Evolutionary conservation across 2,888 invertebrate genomes (phyloP), one percentile per base, ranked within the genome.

Genomic region (Tetragnatha montana): DNA sequence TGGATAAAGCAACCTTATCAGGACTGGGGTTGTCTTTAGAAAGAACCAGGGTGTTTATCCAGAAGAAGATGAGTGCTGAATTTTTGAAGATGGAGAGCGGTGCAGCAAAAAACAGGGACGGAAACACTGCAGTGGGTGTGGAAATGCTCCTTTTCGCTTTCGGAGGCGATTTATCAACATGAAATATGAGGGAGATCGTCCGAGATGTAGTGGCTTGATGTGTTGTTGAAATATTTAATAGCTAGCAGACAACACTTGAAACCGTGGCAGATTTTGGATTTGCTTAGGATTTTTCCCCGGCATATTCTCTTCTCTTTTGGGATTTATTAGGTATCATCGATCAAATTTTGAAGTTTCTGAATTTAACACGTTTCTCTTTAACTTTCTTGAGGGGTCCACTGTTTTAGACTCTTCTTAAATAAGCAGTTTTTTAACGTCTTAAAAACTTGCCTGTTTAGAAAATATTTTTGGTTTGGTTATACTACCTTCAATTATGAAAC

Each of bases 1-100:
- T 35, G 35, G 35, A 35, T 35, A 35, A 35, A 35, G 35, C 35
- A 35, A 35, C 50, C 82, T 82, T 82, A 82, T 82, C 82, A 51
- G 82, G 21, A 74, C 51, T 82, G 22, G 82, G 81, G 51, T 82
- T 50, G 73, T 51, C 50, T 74, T 22, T 82, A n/a, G 8, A 69
- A 19, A 35, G 47, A 69, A 50, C 60, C n/a, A 22, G 60, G 60
- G 82, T 73, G 60, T 82, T 74, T 82, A 82, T 60, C 51, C 82
- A 6, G 4, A 7, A 19, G 60, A 19, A 51, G 74, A 17, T 17
- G 73, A 8, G 21, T 17, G 70, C 71, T 70, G 47, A 71, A 49
- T 81, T 70, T 71, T 81, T 70, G 50, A 81, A 81, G 71, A 71
- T 81, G 71, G 49, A 78, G 60, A 22, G 60, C 21, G 14, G 14